A percentile compares a stretch with the other conserved stretches of the same genome.
Conservation (phyloP, 2,113 vertebrate species). For the Silurus glanis region DNA sequence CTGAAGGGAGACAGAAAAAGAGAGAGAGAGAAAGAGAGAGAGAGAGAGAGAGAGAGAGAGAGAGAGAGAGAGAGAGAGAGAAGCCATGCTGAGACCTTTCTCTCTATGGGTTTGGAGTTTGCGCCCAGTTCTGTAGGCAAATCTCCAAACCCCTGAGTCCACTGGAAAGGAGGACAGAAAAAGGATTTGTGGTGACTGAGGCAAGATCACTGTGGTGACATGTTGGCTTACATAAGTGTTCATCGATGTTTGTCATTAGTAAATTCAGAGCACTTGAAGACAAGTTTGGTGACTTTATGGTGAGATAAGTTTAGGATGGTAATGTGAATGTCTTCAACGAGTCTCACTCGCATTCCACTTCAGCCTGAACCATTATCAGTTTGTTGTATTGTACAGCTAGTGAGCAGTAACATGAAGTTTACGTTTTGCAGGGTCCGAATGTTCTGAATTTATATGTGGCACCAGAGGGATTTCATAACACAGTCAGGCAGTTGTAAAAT, state of each 20-base stretch:
- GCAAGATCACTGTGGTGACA: background rate
- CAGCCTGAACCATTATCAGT: background rate
- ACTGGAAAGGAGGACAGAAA: background rate
- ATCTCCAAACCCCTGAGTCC: slow-evolving; percentile 13
- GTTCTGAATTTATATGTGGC: slow-evolving; percentile 16
- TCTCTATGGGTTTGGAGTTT: slow-evolving; percentile 18
- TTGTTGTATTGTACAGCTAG: background rate
- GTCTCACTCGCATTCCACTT: background rate
- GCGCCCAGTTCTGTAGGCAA: slow-evolving; percentile 35
- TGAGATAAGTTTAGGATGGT: background rate
- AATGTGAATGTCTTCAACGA: background rate
- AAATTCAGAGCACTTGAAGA: background rate
- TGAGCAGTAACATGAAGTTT: slow-evolving; percentile 14
- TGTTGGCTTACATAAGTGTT: background rate
- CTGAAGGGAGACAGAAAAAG: background rate
- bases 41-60: slow-evolving; percentile 13
- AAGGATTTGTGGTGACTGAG: background rate
- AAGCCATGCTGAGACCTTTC: slow-evolving; percentile 7
- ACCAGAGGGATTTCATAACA: slow-evolving; percentile 28
- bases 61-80: slow-evolving; percentile 12
- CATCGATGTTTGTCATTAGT: background rate
- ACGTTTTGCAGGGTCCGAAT: background rate
- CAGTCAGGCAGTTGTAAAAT: slow-evolving; percentile 23
- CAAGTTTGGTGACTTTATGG: background rate
- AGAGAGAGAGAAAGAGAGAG: slow-evolving; percentile 25